Base-by-base conservation (phyloP, 2,888 invertebrate genomes). In the Sipunculus nudus region DNA sequence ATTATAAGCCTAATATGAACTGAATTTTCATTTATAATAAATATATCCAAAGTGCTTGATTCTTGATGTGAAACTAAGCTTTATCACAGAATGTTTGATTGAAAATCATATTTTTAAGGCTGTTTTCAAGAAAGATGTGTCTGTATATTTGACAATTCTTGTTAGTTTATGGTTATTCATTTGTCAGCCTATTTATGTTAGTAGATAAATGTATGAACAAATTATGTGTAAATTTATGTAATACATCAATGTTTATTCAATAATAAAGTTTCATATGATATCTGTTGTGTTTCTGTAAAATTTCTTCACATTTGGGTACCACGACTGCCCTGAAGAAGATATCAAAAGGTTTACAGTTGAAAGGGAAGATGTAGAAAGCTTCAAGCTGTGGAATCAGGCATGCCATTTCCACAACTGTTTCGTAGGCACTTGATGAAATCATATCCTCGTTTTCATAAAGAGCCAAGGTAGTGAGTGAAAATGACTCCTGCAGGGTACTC, bases 361-460 rank as follows among this genome's bases (percentile, higher is more conserved):
- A 63, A 5, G 63, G 63, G 39, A 63, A 63, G n/a, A 63, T 52
- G 48, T 56, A 63, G 41, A 63, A 63, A 10, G 45, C 28, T 23
- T 35, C 38, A 25, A 63, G 39, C 13, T 41, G 46, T 13, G 31
- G 26, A 21, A 63, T 52, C 26, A 19, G 13, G 38, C 63, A 63
- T 6, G 63, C 59, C 41, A 60, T 19, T 19, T 52, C 48, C 26
- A 60, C 56, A 16, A 63, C 35, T 6, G 32, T 25, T 25, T 56
- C 16, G 28, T 63, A 63, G 8, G 41, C 63, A 25, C 31, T 41
- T 6, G 35, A 21, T 8, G 56, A 39, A 19, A 60, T n/a, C 59
- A 60, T 60, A 29, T 50, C 52, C 19, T 63, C 60, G 13, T 49
- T 43, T 31, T 63, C 63, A 49, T 53, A 43, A 25, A 60, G 21